These are phyloP conservation scores for Theocolax elegans DNA, from an alignment of 1,140 invertebrate species.

Conservation along the genomic window DNA sequence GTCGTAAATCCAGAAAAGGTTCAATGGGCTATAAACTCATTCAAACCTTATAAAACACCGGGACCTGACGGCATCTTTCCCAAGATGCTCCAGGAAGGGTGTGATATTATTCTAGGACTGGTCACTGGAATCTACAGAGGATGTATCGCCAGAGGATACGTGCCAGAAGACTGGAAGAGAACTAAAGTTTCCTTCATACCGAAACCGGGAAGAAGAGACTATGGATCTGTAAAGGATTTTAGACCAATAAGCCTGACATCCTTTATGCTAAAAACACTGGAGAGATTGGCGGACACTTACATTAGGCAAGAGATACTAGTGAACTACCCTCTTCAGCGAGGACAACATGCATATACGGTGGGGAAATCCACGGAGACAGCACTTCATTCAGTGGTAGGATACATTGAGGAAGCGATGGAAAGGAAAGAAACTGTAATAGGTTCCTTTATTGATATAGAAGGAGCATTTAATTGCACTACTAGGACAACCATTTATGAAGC, in stretches of 20 bases:
- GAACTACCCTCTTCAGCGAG: neutral
- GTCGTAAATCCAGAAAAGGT: slow-evolving; percentile 34
- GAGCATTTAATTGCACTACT: slow-evolving; percentile 42
- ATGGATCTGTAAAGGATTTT: slow-evolving; percentile 23
- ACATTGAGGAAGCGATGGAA: neutral
- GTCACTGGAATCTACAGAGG: slow-evolving; percentile 12
- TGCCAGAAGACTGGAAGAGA: slow-evolving; percentile 27
- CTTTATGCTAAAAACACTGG: neutral
- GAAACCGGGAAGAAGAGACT: slow-evolving; percentile 32
- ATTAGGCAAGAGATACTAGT: neutral
- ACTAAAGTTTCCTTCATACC: slow-evolving; percentile 40
- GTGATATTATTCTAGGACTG: neutral
- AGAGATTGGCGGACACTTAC: neutral
- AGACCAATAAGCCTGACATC: slow-evolving; percentile 32
- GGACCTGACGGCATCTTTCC: slow-evolving; percentile 43
- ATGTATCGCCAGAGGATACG: slow-evolving; percentile 29
- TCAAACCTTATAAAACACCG: slow-evolving; percentile 44
- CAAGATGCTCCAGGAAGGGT: slow-evolving; percentile 36
- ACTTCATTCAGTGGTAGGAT: neutral
- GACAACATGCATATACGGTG: neutral
- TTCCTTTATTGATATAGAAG: slow-evolving; percentile 38
- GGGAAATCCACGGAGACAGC: neutral
- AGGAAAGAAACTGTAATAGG: neutral
- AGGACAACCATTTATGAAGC: too few species aligned
- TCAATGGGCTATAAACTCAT: slow-evolving; percentile 42